A percentile compares a stretch with the other conserved stretches of the same genome.
Evolutionary conservation across 2,113 vertebrate species (phyloP).

Genomic region (Heloderma charlesbogerti): DNA sequence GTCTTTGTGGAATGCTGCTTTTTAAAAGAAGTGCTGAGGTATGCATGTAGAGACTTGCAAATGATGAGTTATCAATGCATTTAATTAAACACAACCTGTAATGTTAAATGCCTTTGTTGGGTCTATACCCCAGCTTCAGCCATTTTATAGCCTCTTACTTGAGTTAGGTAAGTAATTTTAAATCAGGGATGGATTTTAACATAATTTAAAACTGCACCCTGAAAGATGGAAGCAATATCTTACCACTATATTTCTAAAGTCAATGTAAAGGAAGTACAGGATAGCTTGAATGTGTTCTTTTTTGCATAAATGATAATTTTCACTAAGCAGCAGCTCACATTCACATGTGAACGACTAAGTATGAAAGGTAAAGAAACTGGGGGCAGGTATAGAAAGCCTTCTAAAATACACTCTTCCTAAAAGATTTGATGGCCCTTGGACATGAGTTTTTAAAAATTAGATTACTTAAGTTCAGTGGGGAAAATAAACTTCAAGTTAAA

Average conservation of each 20-base stretch:
- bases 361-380: neutral
- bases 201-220: constrained; percentile 17
- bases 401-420: neutral
- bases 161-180: neutral
- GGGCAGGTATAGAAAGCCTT: neutral
- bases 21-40: constrained; percentile 24
- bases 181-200: constrained; percentile 4
- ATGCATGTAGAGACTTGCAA: constrained; percentile 29
- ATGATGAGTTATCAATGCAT: constrained; percentile 38
- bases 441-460: neutral
- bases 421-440: neutral
- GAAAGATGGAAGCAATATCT: neutral
- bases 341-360: neutral
- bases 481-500: constrained; percentile 42
- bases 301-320: neutral
- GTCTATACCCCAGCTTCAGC: constrained; percentile 18
- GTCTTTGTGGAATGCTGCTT: constrained; percentile 3
- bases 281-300: neutral
- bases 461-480: neutral
- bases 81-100: constrained; percentile 41
- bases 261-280: constrained; percentile 28
- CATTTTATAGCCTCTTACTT: neutral
- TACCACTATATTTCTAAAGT: neutral
- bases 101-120: constrained; percentile 32
- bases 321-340: neutral